phyloP scores from a whole-genome alignment of 2,888 invertebrate genomes.

The Tryphoninae sp. region DNA sequence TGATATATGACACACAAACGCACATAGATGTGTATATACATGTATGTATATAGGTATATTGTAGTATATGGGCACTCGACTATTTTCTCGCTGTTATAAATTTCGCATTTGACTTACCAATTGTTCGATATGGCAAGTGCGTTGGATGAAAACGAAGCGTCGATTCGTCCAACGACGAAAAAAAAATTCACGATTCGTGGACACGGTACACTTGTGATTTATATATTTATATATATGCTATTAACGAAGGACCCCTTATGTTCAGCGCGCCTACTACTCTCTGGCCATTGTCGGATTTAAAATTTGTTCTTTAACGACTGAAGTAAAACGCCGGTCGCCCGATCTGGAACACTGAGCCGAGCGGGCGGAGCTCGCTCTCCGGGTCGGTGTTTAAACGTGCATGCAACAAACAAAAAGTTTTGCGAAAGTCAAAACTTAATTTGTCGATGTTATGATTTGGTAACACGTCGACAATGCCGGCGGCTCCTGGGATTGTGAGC shows the following conservation, averaged over 20 bases:
- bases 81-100: constrained; percentile 25
- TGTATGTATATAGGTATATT: neutral
- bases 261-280: constrained; percentile 70
- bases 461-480: constrained; percentile 74
- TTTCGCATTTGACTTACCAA: constrained; percentile 53
- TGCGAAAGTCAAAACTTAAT: neutral
- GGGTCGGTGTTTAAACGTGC: constrained; percentile 30
- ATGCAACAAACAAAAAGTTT: constrained; percentile 37
- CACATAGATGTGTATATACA: neutral
- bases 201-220: constrained; percentile 45
- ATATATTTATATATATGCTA: neutral
- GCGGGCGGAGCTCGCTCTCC: constrained; percentile 56
- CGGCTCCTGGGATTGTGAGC: constrained; percentile 83
- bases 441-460: constrained; percentile 10
- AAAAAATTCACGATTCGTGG: constrained; percentile 30
- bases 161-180: constrained; percentile 15
- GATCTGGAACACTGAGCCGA: constrained; percentile 47
- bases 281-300: constrained; percentile 70
- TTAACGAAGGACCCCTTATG: constrained; percentile 49
- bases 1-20: neutral
- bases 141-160: neutral
- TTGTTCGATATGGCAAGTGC: constrained; percentile 18
- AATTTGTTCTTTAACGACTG: constrained; percentile 8
- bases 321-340: constrained; percentile 26
- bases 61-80: constrained; percentile 16